Percentiles rank a stretch among this genome's conserved stretches.
Evolutionary conservation across 2,888 invertebrate species (phyloP).

Genomic region (Gymnoscelis rufifasciata): DNA sequence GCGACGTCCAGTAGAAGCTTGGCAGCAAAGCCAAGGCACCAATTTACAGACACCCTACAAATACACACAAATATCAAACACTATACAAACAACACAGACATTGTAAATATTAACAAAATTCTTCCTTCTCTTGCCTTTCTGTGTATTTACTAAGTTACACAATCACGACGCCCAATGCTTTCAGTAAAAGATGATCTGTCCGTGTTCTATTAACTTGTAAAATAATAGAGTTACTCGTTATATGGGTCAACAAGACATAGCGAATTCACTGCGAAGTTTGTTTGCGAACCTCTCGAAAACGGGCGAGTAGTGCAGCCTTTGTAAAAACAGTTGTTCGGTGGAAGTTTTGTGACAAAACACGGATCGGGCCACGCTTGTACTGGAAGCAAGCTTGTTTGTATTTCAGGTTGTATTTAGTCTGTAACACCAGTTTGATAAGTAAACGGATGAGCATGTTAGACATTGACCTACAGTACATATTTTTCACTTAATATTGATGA

Average conservation of each 20-base stretch:
- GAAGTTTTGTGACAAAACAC: background rate
- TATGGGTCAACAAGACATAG: background rate
- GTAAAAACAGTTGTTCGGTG: background rate
- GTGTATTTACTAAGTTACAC: slow-evolving; percentile 36
- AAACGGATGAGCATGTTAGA: slow-evolving; percentile 71
- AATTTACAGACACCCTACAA: slow-evolving; percentile 25
- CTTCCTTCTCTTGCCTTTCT: slow-evolving; percentile 42
- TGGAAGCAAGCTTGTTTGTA: slow-evolving; percentile 49
- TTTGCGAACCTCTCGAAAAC: background rate
- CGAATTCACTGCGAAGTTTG: background rate
- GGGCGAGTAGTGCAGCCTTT: background rate
- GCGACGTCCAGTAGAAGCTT: slow-evolving; percentile 32
- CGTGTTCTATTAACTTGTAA: background rate
- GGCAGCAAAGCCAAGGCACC: slow-evolving; percentile 33
- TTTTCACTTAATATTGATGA: too few species aligned
- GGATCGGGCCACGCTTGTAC: background rate
- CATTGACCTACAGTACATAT: slow-evolving; percentile 24
- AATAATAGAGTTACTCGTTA: background rate
- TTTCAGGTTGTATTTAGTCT: slow-evolving; percentile 52
- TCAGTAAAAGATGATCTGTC: background rate
- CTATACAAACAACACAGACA: slow-evolving; percentile 30
- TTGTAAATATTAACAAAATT: slow-evolving; percentile 43
- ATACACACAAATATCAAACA: slow-evolving; percentile 31
- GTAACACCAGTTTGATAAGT: slow-evolving; percentile 38
- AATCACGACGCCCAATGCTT: slow-evolving; percentile 7